Evolutionary conservation across 2,113 vertebrate genomes (phyloP), one percentile per base, ranked within the genome.

Genomic region (Dunckerocampus dactyliophorus): DNA sequence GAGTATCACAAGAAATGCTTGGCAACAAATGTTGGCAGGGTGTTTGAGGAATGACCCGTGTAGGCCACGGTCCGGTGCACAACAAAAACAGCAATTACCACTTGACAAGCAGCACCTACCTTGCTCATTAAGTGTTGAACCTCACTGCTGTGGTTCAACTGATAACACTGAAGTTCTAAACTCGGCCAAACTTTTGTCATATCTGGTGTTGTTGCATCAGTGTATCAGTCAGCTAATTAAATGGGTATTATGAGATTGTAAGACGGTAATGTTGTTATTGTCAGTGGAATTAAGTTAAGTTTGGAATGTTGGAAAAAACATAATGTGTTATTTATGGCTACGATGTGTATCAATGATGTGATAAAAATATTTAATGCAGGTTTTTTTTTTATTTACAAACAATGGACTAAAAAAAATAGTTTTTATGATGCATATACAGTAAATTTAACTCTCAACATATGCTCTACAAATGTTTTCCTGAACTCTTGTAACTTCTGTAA

Each of bases 1-100:
- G 83, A 82, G 82, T 53, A 79, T 73, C 74, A 59, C 68, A 62
- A 62, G 52, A 51, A 67, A 58, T 74, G 83, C 83, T 68, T 66
- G 82, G 85, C 85, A 87, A 84, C 80, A 72, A 78, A 74, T 70
- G 77, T 65, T 77, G 78, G 76, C 83, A 83, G 82, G 69, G 82
- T 73, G 74, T 83, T 79, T 85, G 85, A 87, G 61, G 85, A 83
- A 84, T 81, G 86, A 80, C 73, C 72, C 64, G 55, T 47, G 60
- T 28, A 59, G 58, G 55, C 59, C 67, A 65, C 21, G 85, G 78
- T 83, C 87, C 67, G 63, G 62, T 84, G 82, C 82, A 77, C 87
- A 74, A 49, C 67, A 74, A 74, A 82, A 81, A 84, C 82, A 84
- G 62, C 82, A 72, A 88, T 85, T 87, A 87, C 51, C 53, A 24